Conservation (phyloP, 2,113 vertebrate species). For the Phylloscopus trochiloides region DNA sequence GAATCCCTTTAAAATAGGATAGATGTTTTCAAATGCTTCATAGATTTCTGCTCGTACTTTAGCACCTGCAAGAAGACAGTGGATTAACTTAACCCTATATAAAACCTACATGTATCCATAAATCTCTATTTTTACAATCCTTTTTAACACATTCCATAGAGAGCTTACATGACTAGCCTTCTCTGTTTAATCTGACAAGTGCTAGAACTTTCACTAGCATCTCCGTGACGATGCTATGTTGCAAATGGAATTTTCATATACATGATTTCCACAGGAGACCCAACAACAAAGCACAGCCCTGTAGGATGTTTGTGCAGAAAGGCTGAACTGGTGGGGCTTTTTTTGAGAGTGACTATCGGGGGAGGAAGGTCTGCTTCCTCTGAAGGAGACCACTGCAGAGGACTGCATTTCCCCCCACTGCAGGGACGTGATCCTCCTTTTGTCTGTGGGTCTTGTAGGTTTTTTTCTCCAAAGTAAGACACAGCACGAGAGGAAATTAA, state of each 20-base stretch:
- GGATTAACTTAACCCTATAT: neutral
- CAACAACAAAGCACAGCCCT: neutral
- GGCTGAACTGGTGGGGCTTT: neutral
- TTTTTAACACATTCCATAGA: neutral
- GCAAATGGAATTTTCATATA: neutral
- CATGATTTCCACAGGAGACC: neutral
- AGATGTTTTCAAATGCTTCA: conserved; percentile 99
- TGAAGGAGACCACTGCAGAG: neutral
- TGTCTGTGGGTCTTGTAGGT: neutral
- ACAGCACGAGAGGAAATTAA: neutral
- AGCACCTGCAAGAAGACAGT: conserved; percentile 78
- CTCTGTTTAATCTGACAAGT: neutral
- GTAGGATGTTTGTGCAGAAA: neutral
- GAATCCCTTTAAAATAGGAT: conserved; percentile 98
- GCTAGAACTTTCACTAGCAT: neutral
- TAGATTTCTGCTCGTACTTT: conserved; percentile 98
- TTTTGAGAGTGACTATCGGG: neutral
- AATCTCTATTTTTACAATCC: neutral
- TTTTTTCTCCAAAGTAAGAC: neutral
- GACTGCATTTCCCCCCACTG: neutral
- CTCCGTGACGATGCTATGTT: neutral
- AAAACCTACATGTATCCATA: neutral
- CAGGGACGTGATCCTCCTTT: neutral
- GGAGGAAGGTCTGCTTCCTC: neutral
- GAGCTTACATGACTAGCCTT: neutral